A percentile compares a stretch with the other conserved stretches of the same genome.
These are phyloP conservation scores for Muricea muricata DNA, from an alignment of 92 coral and sea anemone species.

Conservation along the genomic window DNA sequence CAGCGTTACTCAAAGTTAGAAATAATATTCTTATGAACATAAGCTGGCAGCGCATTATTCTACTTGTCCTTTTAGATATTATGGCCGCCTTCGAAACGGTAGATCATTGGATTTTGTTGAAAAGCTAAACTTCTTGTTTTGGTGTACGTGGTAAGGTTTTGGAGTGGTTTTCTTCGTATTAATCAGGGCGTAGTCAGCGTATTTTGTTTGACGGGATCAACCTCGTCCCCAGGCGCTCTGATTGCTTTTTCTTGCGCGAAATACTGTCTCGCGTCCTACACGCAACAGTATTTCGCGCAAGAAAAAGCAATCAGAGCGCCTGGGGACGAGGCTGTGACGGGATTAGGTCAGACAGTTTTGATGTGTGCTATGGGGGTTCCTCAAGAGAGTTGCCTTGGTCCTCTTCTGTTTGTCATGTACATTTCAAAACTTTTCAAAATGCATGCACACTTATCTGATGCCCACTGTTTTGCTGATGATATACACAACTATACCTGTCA, in stretches of 20 bases:
- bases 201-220: neutral
- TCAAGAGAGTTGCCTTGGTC: neutral
- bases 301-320: no score
- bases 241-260: no score
- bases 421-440: neutral
- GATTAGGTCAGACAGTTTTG: neutral
- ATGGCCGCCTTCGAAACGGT: slow-evolving; percentile 2
- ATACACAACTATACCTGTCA: neutral
- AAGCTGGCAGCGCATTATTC: neutral
- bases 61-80: no score
- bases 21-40: neutral
- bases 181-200: neutral
- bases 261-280: no score
- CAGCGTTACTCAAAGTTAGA: slow-evolving; percentile 11
- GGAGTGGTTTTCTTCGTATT: neutral
- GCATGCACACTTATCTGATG: neutral
- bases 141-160: neutral
- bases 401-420: neutral
- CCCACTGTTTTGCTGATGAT: neutral
- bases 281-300: no score
- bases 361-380: neutral
- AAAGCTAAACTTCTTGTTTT: neutral
- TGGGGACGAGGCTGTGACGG: neutral
- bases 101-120: neutral
- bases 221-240: no score